Evolutionary conservation across 2,888 invertebrate genomes (phyloP).

Genomic region (Chrysopilus asiliformis): DNA sequence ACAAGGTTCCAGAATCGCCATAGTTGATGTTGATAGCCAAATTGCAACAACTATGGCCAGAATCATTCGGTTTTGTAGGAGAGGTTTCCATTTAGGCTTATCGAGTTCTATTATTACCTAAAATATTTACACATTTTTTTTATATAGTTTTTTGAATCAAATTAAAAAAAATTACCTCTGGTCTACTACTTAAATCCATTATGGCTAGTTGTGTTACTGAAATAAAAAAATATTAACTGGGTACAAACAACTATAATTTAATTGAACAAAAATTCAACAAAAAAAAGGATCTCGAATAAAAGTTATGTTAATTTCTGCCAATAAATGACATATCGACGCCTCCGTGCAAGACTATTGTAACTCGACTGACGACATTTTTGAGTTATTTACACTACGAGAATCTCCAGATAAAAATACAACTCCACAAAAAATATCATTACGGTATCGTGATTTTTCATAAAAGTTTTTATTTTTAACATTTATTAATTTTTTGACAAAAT

Average conservation of each 20-base stretch:
- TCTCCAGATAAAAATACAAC: too few relatives aligned
- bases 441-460: too few relatives aligned
- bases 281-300: too few relatives aligned
- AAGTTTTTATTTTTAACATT: too few relatives aligned
- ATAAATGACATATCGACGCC: too few relatives aligned
- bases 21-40: slow-evolving; percentile 64
- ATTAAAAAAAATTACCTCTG: slow-evolving; percentile 24
- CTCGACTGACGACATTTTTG: too few relatives aligned
- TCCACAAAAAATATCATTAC: too few relatives aligned
- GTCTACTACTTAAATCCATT: slow-evolving; percentile 29
- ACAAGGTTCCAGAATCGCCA: slow-evolving; percentile 72
- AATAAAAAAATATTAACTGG: slow-evolving; percentile 1
- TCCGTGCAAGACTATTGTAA: too few relatives aligned
- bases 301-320: too few relatives aligned
- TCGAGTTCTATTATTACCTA: slow-evolving; percentile 19
- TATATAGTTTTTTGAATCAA: not conserved
- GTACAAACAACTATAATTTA: not conserved
- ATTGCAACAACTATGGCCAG: slow-evolving; percentile 52
- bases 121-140: not conserved
- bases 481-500: too few relatives aligned
- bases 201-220: slow-evolving; percentile 26
- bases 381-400: too few relatives aligned
- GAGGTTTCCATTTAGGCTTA: slow-evolving; percentile 38
- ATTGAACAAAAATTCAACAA: too few relatives aligned
- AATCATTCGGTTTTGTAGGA: slow-evolving; percentile 50